Conservation (phyloP, 2,888 invertebrate species). For the Philaethria dido region DNA sequence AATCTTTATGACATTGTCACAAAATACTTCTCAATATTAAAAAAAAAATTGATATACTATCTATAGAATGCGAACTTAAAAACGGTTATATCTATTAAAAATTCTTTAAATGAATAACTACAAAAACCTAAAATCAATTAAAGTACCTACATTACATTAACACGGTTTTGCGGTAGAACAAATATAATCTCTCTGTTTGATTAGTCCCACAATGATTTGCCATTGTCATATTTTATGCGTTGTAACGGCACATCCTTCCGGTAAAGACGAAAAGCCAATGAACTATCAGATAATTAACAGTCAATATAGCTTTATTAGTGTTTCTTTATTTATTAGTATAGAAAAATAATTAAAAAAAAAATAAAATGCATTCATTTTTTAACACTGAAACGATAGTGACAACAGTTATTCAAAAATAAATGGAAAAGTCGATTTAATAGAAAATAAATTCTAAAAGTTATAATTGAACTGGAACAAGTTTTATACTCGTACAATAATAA, state of each 20-base stretch:
- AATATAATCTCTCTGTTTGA: not conserved
- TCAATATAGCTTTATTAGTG: not conserved
- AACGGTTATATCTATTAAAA: too few species aligned
- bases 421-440: not conserved
- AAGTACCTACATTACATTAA: too few species aligned
- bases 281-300: not conserved
- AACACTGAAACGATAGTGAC: not conserved
- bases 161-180: not conserved
- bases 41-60: too few species aligned
- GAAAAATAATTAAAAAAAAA: not conserved
- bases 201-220: not conserved
- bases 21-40: too few species aligned
- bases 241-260: not conserved
- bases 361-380: not conserved
- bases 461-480: slow-evolving; percentile 14
- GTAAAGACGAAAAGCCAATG: not conserved
- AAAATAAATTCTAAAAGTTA: slow-evolving; percentile 4
- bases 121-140: too few species aligned
- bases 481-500: slow-evolving; percentile 5
- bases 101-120: too few species aligned
- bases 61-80: too few species aligned
- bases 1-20: too few species aligned
- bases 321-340: not conserved
- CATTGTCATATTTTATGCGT: not conserved
- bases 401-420: not conserved